Conservation (phyloP, 2,113 vertebrate genomes). For the Spermophilus dauricus region DNA sequence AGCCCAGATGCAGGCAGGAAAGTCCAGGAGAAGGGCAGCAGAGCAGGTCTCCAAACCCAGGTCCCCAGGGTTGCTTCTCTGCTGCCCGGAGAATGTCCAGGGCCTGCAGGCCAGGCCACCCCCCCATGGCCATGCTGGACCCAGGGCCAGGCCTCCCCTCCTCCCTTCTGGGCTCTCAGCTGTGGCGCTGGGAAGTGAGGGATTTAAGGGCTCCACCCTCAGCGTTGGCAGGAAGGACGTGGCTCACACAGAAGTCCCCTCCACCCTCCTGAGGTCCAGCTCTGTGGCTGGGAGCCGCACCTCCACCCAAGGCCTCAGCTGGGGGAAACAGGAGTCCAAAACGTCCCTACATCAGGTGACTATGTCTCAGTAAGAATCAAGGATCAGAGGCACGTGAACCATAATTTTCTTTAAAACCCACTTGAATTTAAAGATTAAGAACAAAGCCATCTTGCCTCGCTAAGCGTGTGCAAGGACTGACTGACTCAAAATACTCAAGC, state of each 20-base stretch:
- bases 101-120: fast-evolving
- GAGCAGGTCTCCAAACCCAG: fast-evolving
- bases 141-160: fast-evolving
- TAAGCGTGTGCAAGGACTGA: background rate
- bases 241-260: background rate
- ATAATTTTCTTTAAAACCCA: slow-evolving; percentile 58
- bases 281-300: background rate
- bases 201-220: fast-evolving
- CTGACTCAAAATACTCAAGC: background rate
- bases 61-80: background rate
- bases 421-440: slow-evolving; percentile 52
- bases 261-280: background rate
- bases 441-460: background rate
- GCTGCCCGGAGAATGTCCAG: background rate
- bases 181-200: fast-evolving
- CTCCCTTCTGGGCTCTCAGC: fast-evolving
- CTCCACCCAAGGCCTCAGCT: slow-evolving; percentile 38
- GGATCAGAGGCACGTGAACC: slow-evolving; percentile 70
- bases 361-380: background rate
- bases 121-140: fast-evolving
- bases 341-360: slow-evolving; percentile 48
- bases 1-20: fast-evolving
- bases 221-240: background rate
- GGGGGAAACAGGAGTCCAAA: slow-evolving; percentile 56
- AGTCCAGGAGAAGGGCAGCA: fast-evolving